Percentiles rank a stretch among this genome's conserved stretches.
Conservation (phyloP, 2,113 vertebrate species). For the Colistium nudipinnis region DNA sequence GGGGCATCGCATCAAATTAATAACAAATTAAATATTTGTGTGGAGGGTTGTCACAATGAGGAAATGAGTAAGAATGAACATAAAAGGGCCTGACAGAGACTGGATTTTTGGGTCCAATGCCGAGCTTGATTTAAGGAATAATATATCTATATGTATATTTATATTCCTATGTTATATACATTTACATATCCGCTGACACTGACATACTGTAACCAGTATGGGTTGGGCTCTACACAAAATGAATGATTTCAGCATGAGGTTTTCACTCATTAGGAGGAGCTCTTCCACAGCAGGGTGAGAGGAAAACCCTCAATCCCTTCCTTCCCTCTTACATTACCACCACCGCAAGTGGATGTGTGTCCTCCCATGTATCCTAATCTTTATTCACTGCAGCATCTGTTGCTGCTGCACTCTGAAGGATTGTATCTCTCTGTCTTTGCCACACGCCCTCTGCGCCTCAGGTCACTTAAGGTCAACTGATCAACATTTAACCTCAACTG, state of each 20-base stretch:
- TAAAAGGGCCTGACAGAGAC: background rate
- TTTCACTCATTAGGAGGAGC: slow-evolving; percentile 39
- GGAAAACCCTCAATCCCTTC: slow-evolving; percentile 54
- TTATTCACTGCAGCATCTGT: slow-evolving; percentile 60
- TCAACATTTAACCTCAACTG: background rate
- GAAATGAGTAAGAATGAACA: background rate
- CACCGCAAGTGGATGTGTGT: slow-evolving; percentile 51
- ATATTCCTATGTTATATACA: background rate
- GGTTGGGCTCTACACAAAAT: background rate
- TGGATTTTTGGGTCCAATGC: background rate
- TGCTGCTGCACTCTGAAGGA: slow-evolving; percentile 59
- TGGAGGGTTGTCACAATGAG: slow-evolving; percentile 3
- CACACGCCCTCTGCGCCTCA: slow-evolving; percentile 41
- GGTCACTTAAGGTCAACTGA: slow-evolving; percentile 27
- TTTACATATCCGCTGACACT: background rate
- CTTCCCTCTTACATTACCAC: slow-evolving; percentile 35
- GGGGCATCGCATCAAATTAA: slow-evolving; percentile 2
- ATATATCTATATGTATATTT: no score
- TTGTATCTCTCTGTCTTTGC: slow-evolving; percentile 54
- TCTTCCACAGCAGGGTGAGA: slow-evolving; percentile 43
- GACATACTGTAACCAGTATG: background rate
- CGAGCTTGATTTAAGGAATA: background rate
- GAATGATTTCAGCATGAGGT: slow-evolving; percentile 50
- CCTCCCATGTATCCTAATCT: slow-evolving; percentile 69
- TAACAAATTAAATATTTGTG: no score